Evolutionary conservation across 1,140 invertebrate species (phyloP).

Genomic region (Cepaea nemoralis): DNA sequence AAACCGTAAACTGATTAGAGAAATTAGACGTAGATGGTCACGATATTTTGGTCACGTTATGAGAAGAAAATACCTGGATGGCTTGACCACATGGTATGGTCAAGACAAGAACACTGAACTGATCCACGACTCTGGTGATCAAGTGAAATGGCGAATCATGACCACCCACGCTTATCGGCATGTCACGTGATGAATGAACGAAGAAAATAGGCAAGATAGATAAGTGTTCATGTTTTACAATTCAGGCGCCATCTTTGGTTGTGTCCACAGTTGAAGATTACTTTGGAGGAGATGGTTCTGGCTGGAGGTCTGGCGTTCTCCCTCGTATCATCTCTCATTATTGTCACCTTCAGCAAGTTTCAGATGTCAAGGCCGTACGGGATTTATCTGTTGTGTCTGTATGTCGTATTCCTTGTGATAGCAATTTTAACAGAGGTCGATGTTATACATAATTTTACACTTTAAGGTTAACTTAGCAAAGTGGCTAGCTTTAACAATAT

Average conservation of each 20-base stretch:
- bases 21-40: too few relatives aligned
- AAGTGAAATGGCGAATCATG: too few relatives aligned
- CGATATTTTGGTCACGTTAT: too few relatives aligned
- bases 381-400: slow-evolving; percentile 69
- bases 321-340: slow-evolving; percentile 67
- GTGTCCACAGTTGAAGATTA: slow-evolving; percentile 67
- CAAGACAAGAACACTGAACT: too few relatives aligned
- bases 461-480: slow-evolving; percentile 12
- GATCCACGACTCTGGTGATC: too few relatives aligned
- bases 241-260: not conserved
- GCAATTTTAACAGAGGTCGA: slow-evolving; percentile 70
- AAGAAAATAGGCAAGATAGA: not conserved
- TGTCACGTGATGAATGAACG: too few relatives aligned
- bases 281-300: slow-evolving; percentile 69
- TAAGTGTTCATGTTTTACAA: not conserved
- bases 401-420: slow-evolving; percentile 71
- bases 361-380: slow-evolving; percentile 70
- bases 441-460: slow-evolving; percentile 50
- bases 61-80: too few relatives aligned
- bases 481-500: too few relatives aligned
- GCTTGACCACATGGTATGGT: too few relatives aligned
- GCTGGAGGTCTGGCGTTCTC: slow-evolving; percentile 70
- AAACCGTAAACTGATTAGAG: too few relatives aligned
- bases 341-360: slow-evolving; percentile 69
- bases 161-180: too few relatives aligned